Conservation (phyloP, 2,113 vertebrate genomes). For the Psettodes erumei region DNA sequence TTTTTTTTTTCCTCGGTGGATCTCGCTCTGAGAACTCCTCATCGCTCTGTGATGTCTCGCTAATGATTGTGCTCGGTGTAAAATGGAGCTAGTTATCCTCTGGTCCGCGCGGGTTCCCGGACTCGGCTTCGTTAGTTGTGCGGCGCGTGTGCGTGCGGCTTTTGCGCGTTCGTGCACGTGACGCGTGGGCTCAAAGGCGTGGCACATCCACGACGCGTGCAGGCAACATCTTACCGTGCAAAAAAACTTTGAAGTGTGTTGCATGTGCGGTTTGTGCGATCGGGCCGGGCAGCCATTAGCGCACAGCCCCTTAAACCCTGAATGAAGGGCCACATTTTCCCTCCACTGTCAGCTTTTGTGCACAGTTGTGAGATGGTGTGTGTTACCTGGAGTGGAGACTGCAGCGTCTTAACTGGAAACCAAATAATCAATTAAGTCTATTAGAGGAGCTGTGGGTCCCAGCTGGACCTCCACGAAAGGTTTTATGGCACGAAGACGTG, state of each 20-base stretch:
- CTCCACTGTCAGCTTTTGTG: too few relatives aligned
- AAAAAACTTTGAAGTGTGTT: too few relatives aligned
- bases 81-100: slow-evolving; percentile 14
- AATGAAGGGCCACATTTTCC: background rate
- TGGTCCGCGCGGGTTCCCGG: background rate
- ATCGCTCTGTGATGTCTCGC: slow-evolving; percentile 24
- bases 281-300: too few relatives aligned
- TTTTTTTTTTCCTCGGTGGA: slow-evolving; percentile 21
- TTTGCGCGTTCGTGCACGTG: background rate
- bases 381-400: too few relatives aligned
- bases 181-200: background rate
- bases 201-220: too few relatives aligned
- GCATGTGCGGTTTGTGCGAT: background rate
- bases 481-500: background rate
- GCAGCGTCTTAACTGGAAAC: background rate
- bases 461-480: background rate
- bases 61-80: slow-evolving; percentile 20
- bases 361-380: too few relatives aligned
- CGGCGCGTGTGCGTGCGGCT: background rate
- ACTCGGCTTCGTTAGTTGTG: background rate
- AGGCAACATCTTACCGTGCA: too few relatives aligned
- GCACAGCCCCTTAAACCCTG: background rate
- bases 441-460: background rate
- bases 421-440: slow-evolving; percentile 4
- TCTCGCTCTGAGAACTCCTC: slow-evolving; percentile 22